phyloP scores from a whole-genome alignment of 2,113 vertebrate genomes.

The Grammomys surdaster region DNA sequence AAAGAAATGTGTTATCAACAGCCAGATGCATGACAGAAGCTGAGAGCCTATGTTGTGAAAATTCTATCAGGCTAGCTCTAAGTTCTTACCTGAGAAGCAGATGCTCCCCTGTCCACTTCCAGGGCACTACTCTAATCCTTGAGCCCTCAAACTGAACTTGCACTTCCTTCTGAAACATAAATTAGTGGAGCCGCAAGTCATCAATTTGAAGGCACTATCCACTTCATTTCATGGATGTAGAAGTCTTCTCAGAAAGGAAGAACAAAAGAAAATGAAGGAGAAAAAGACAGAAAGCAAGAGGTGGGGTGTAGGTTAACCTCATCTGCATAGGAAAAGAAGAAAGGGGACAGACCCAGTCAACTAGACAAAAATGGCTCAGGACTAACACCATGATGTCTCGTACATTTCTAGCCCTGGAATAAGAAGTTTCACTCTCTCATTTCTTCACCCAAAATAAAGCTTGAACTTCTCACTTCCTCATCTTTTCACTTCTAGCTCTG shows the following conservation, averaged over 20 bases:
- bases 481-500: conserved; percentile 49
- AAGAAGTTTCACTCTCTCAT: conserved; percentile 45
- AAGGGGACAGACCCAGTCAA: neutral
- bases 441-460: conserved; percentile 60
- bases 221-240: neutral
- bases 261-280: neutral
- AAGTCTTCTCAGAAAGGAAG: neutral
- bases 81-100: neutral
- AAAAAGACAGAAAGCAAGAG: neutral
- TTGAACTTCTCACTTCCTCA: conserved; percentile 56
- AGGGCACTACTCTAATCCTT: neutral
- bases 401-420: neutral
- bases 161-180: neutral
- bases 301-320: neutral
- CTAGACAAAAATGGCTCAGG: neutral
- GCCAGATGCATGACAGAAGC: neutral
- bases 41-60: neutral
- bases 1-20: neutral
- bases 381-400: neutral
- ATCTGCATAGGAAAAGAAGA: neutral
- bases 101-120: too few species aligned
- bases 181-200: neutral
- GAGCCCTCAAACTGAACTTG: neutral
- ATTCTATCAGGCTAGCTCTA: neutral
- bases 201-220: neutral